A percentile compares a stretch with the other conserved stretches of the same genome.
Evolutionary conservation across 2,797 vertebrate species (phyloP).

Genomic region (Ctenopoma kingsleyae): DNA sequence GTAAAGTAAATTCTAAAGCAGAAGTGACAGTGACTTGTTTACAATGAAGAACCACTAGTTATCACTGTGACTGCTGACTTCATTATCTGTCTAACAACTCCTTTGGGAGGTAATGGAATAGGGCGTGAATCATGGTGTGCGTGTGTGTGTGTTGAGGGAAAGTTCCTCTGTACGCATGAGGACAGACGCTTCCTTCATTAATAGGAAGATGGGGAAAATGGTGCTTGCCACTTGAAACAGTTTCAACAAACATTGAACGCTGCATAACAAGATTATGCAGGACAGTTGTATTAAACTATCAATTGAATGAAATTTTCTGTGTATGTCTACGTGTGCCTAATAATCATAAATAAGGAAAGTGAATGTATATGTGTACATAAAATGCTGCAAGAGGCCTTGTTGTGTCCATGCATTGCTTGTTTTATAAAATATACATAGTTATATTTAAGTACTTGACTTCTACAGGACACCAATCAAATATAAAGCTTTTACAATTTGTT

Average conservation of each 20-base stretch:
- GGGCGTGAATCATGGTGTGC: slow-evolving; percentile 22
- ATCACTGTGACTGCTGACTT: slow-evolving; percentile 62
- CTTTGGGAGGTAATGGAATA: slow-evolving; percentile 48
- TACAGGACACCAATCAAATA: not conserved
- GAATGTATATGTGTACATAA: too few species aligned
- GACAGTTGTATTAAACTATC: too few species aligned
- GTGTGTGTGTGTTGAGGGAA: not conserved
- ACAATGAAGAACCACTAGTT: slow-evolving; percentile 62
- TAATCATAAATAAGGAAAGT: too few species aligned
- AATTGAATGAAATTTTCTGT: too few species aligned
- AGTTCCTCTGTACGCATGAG: slow-evolving; percentile 2
- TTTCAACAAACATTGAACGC: not conserved
- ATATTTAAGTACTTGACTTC: not conserved
- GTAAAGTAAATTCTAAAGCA: slow-evolving; percentile 64
- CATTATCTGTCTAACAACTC: slow-evolving; percentile 64
- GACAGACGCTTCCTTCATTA: not conserved
- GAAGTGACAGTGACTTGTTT: slow-evolving; percentile 74
- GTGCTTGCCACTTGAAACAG: not conserved
- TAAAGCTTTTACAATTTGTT: not conserved
- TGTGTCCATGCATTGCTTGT: too few species aligned
- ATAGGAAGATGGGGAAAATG: not conserved
- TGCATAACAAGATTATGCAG: too few species aligned
- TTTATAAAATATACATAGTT: not conserved
- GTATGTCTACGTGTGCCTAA: too few species aligned
- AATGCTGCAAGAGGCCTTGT: not conserved